Evolutionary conservation across 2,797 vertebrate genomes (phyloP).

Genomic region (Neomorphus geoffroyi): DNA sequence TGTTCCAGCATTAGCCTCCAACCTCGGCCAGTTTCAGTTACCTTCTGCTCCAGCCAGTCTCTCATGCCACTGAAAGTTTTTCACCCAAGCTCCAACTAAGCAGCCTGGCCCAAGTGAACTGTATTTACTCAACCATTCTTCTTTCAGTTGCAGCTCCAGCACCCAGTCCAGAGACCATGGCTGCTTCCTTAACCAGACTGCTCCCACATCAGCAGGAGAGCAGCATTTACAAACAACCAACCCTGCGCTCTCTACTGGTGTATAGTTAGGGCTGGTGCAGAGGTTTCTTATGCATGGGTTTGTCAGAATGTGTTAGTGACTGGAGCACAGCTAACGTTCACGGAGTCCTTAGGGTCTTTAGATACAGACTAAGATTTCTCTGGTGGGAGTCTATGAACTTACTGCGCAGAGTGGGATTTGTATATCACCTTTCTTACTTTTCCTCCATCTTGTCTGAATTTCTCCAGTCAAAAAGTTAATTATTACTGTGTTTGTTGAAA

Average conservation of each 20-base stretch:
- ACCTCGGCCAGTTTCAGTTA: neutral
- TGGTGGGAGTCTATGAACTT: neutral
- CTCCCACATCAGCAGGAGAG: neutral
- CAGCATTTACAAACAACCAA: neutral
- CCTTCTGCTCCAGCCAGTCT: fast-evolving
- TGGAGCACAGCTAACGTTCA: neutral
- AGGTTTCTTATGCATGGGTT: neutral
- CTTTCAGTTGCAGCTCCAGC: neutral
- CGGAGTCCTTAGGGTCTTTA: neutral
- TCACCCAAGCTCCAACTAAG: neutral
- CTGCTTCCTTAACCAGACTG: neutral
- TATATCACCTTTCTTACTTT: neutral
- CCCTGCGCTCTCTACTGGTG: neutral
- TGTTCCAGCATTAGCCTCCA: neutral
- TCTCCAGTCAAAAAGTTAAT: neutral
- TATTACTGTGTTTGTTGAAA: neutral
- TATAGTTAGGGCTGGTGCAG: neutral
- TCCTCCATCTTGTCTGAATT: neutral
- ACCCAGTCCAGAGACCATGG: neutral
- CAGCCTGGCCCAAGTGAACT: neutral
- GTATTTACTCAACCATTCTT: neutral
- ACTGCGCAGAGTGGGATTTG: neutral
- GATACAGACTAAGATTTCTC: neutral
- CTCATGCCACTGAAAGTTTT: neutral
- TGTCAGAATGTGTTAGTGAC: neutral